Conservation (phyloP, 2,113 vertebrate genomes). For the Sigmodon hispidus region DNA sequence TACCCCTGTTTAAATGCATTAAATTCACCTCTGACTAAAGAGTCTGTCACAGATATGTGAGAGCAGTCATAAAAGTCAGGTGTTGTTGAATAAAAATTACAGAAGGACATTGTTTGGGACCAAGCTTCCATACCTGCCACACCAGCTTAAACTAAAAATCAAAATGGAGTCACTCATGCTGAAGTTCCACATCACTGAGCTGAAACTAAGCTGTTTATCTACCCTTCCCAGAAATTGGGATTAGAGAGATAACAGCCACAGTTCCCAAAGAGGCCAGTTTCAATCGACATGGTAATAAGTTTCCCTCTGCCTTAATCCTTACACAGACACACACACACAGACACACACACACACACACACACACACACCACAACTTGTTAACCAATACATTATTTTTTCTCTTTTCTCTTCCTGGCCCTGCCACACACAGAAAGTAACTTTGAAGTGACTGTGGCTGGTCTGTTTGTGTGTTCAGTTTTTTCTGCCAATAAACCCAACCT, state of each 20-base stretch:
- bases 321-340: not conserved
- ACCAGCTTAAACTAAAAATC: slow-evolving; percentile 32
- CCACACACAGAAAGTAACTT: not conserved
- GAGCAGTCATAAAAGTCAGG: not conserved
- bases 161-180: slow-evolving; percentile 16
- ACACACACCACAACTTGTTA: not conserved
- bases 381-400: not conserved
- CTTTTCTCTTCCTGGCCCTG: not conserved
- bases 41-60: not conserved
- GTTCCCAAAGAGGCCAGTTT: not conserved
- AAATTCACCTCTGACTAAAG: not conserved
- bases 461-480: not conserved
- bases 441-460: not conserved
- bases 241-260: not conserved
- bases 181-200: not conserved
- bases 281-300: not conserved
- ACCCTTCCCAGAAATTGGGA: slow-evolving; percentile 37
- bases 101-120: not conserved
- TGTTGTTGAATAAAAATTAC: not conserved
- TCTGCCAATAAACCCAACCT: not conserved
- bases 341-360: not conserved
- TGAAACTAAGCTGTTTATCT: slow-evolving; percentile 54
- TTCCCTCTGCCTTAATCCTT: not conserved
- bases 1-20: not conserved
- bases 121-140: not conserved